Evolutionary conservation across 2,888 invertebrate genomes (phyloP), one percentile per base, ranked within the genome.

Genomic region (Seira musarum): DNA sequence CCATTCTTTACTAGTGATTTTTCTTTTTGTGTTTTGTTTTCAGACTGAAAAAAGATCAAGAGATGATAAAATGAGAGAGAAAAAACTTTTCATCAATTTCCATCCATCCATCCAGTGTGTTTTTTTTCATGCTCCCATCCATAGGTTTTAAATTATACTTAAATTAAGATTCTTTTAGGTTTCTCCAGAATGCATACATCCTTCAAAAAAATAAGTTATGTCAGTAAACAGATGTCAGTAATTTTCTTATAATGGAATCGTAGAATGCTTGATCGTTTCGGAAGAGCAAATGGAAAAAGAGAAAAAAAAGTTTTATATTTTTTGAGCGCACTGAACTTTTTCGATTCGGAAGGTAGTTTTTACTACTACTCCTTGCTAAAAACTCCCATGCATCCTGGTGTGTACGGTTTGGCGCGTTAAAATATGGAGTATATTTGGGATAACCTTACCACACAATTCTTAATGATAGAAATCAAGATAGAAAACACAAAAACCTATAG

Each of bases 231-330:
- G 80, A 80, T 80, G 80, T 74, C 74, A 64, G 80, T 80, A 80
- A 80, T 80, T 80, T 80, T 80, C 65, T 80, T 74, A 80, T 80
- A 80, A 80, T 80, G 74, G 68, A 67, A 73, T 68, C 67, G 24
- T 57, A 70, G 69, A 72, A 72, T 60, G 57, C 53, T 73, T 72
- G 79, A 79, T 79, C 79, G 72, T 68, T 72, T 35, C 10, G 40
- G 8, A 35, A 57, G 15, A 17, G n/a, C n/a, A 57, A 57, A 10
- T 57, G 64, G 61, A 67, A 60, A 67, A 78, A 53, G 35, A n/a
- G 35, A 57, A 53, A 72, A 46, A 21, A 2, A 61, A 78, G 49
- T 69, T 53, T 65, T 66, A 30, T 75, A 35, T 67, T 69, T 30
- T 53, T n/a, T 25, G 25, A 22, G n/a, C 24, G 70, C 19, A 35